Conservation (phyloP, 2,888 invertebrate genomes). For the Neoscelio sp. region DNA sequence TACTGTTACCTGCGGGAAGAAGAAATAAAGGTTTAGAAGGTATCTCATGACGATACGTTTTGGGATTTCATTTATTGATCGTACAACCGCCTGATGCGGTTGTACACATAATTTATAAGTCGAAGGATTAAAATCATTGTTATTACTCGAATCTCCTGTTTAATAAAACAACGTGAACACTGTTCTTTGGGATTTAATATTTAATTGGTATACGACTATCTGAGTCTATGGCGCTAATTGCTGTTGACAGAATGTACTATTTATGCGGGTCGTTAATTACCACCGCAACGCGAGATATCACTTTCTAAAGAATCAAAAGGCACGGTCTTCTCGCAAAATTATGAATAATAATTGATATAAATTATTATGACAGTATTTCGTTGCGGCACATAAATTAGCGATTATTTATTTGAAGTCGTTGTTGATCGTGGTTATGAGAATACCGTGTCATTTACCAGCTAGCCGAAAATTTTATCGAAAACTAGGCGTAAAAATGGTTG, state of each 20-base stretch:
- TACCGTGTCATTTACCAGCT: not conserved
- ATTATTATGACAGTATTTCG: constrained; percentile 5
- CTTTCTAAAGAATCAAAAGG: constrained; percentile 54
- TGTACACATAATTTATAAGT: not conserved
- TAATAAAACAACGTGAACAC: constrained; percentile 19
- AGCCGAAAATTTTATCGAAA: constrained; percentile 29
- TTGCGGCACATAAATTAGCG: constrained; percentile 18
- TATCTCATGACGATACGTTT: too few relatives aligned
- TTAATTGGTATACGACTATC: constrained; percentile 48
- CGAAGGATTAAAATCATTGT: constrained; percentile 27
- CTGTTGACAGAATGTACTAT: constrained; percentile 56
- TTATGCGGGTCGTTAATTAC: constrained; percentile 60
- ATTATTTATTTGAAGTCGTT: constrained; percentile 21
- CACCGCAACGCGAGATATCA: constrained; percentile 18
- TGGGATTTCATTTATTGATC: too few relatives aligned
- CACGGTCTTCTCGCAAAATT: not conserved
- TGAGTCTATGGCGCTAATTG: constrained; percentile 57
- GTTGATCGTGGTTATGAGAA: constrained; percentile 16
- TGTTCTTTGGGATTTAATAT: constrained; percentile 31
- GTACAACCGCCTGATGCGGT: too few relatives aligned
- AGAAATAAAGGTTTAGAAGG: too few relatives aligned
- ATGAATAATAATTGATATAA: constrained; percentile 40
- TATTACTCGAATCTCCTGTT: constrained; percentile 34
- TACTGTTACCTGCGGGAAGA: constrained; percentile 92
- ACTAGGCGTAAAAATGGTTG: constrained; percentile 1